These are phyloP conservation scores for Scolopax rusticola DNA, from an alignment of 2,797 vertebrate genomes.

Conservation along the genomic window DNA sequence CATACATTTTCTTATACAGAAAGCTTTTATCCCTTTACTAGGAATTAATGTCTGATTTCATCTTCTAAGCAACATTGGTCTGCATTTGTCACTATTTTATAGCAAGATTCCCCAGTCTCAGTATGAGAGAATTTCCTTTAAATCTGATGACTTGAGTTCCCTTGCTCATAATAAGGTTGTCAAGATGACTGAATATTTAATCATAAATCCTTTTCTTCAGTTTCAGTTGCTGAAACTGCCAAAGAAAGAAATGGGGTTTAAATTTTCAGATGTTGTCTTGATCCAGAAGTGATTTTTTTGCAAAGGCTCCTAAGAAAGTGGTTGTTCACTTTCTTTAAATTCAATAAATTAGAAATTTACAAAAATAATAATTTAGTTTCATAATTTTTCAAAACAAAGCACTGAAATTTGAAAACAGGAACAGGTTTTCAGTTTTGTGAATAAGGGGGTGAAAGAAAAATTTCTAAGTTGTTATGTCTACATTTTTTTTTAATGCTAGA, in stretches of 20 bases:
- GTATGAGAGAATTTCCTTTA: background rate
- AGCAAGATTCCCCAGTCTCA: background rate
- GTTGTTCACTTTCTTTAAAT: background rate
- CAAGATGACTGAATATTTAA: conserved; percentile 3
- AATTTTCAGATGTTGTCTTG: background rate
- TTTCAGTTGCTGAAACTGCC: background rate
- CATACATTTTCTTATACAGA: background rate
- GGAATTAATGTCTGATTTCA: background rate
- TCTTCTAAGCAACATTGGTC: background rate
- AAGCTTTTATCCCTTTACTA: background rate
- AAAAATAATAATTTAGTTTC: background rate
- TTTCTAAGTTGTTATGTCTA: background rate
- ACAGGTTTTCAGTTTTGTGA: background rate
- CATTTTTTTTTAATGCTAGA: background rate
- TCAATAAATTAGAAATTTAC: background rate
- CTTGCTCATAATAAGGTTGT: background rate
- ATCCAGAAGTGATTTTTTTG: background rate
- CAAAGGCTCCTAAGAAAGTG: background rate
- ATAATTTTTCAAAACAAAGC: background rate
- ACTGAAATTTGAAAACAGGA: background rate
- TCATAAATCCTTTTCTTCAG: background rate
- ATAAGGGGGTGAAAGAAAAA: background rate
- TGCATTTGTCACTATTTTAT: background rate
- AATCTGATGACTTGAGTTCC: background rate
- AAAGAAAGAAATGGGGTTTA: background rate